Conservation (phyloP, 2,113 vertebrate genomes). For the Proterorhinus semilunaris region DNA sequence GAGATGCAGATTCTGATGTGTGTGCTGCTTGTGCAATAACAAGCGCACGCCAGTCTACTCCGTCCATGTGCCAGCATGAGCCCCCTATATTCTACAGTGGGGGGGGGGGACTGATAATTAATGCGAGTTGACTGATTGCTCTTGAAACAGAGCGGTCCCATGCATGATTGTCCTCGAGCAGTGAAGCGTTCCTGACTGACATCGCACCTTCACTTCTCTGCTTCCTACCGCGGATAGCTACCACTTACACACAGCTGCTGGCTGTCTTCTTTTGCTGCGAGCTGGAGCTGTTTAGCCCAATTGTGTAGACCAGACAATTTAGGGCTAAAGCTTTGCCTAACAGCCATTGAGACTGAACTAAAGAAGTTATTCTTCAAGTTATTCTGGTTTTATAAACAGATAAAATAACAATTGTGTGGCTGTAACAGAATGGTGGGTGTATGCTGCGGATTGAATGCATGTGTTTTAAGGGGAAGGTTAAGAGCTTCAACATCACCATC, state of each 20-base stretch:
- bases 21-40: slow-evolving; percentile 45
- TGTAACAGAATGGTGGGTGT: no score
- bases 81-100: slow-evolving; percentile 48
- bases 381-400: no score
- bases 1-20: slow-evolving; percentile 63
- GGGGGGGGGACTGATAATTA: slow-evolving; percentile 78
- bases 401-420: no score
- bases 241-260: neutral
- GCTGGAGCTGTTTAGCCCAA: no score
- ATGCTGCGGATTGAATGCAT: no score
- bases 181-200: slow-evolving; percentile 78
- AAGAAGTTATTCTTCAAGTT: no score
- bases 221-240: slow-evolving; percentile 29
- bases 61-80: slow-evolving; percentile 66
- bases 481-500: no score
- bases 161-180: slow-evolving; percentile 78
- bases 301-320: no score
- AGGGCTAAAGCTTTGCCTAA: no score
- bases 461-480: no score
- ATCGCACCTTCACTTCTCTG: slow-evolving; percentile 71
- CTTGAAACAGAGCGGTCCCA: slow-evolving; percentile 84
- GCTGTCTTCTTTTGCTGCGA: no score
- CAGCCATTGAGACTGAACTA: no score
- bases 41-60: slow-evolving; percentile 26
- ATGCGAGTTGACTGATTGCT: slow-evolving; percentile 87